Base-by-base conservation (phyloP, 2,888 invertebrate genomes). In the Synergus itoensis region DNA sequence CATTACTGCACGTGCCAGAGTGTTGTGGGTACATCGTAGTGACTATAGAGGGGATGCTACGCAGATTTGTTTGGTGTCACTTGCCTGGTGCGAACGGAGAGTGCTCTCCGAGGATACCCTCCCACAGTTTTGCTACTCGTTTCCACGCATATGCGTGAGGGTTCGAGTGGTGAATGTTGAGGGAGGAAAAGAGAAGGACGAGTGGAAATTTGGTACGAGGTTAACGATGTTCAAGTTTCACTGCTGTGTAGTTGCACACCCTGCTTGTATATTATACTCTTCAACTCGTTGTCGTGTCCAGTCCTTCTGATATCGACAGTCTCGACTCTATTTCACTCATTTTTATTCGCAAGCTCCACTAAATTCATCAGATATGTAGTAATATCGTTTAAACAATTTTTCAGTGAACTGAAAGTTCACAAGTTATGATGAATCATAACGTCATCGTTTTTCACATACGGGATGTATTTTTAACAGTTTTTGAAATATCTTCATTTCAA, bases 41-140 rank as follows among this genome's bases (percentile, higher is more conserved):
- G 18, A 63, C 64, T 45, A n/a, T 73, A 75, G 45, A 53, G 78
- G 78, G 76, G 87, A 85, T 81, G 81, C 81, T 83, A 86, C 83
- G 87, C 86, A 89, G 87, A 91, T 91, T 91, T 91, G 91, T 91
- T 91, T 87, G 89, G 88, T 90, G 91, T 91, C 91, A 91, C 88
- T 91, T 91, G 91, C 91, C 91, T 81, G 86, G 81, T 79, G 84
- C 84, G 82, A 76, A 82, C 77, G 73, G 80, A 81, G 82, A 83
- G 86, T 84, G 84, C 82, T 83, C 84, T 84, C 80, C 80, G 81
- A 82, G 82, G 81, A 79, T 79, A 81, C 82, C 80, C 81, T 82
- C 65, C 79, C 84, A 81, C 82, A 40, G 83, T 82, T 84, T 80
- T 80, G 79, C 81, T 69, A 69, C 69, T 83, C 84, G 83, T 84